Evolutionary conservation across 1,140 invertebrate species (phyloP), one percentile per base, ranked within the genome.

Genomic region (Subanguina moxae): DNA sequence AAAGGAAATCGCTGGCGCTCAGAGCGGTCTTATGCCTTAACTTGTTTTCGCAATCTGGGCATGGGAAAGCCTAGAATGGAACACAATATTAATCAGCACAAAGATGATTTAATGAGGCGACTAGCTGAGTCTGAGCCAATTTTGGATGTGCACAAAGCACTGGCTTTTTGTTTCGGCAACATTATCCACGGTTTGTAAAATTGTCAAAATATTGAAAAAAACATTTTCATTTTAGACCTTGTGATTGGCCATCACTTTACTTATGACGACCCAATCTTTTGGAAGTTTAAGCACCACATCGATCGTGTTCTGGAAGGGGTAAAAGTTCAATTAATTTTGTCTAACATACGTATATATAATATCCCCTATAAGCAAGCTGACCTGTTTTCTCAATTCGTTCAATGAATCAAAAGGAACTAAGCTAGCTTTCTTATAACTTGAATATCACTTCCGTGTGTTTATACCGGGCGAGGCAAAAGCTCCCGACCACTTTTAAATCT

Each of bases 151-250:
- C 61, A 71, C 46, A 32, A 67, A 0, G 59, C 58, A 23, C 42
- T 78, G 9, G 64, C 75, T 62, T 75, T 38, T 62, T 80, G 75
- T 64, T 66, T 78, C 7, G 76, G 76, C 11, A 80, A 80, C 56
- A 76, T 78, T 28, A 78, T 80, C 28, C 76, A 80, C n/a, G 67
- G 48, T 52, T 21, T 5, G 43, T 11, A 45, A 45, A 45, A 45
- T 45, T 45, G n/a, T 52, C 48, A 52, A 5, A 1, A 52, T 52
- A 19, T 52, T 52, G 15, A 52, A 52, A 52, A 52, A 52, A 52
- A 5, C 17, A 5, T 5, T 52, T 52, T 52, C 17, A 25, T 52
- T 52, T 52, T 25, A 52, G 48, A 80, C 19, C 58, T 78, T 21
- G 69, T 78, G 8, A 75, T 80, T 65, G 76, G 76, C 15, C 62